phyloP scores from a whole-genome alignment of 2,888 invertebrate species.

The Drosophila kokeensis region DNA sequence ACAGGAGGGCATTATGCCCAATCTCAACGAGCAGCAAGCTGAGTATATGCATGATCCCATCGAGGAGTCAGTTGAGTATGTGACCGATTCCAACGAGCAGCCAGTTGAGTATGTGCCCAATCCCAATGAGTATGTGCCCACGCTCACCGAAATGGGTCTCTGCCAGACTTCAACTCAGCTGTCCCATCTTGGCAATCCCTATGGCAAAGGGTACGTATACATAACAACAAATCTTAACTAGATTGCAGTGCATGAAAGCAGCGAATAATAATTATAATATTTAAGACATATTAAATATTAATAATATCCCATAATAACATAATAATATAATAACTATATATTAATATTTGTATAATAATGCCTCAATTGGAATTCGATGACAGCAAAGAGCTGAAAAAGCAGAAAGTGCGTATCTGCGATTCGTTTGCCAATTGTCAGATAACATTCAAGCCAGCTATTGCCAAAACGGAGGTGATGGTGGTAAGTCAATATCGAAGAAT shows the following conservation, averaged over 20 bases:
- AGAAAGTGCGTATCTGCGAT: constrained; percentile 48
- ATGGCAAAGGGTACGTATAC: constrained; percentile 56
- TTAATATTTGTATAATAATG: background rate
- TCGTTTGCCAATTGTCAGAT: constrained; percentile 68
- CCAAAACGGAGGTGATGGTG: constrained; percentile 41
- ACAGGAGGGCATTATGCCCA: constrained; percentile 36
- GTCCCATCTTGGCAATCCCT: constrained; percentile 75
- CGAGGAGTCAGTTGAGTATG: constrained; percentile 31
- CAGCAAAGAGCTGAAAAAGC: constrained; percentile 13
- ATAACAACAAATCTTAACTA: background rate
- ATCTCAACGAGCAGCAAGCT: background rate
- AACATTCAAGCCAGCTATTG: constrained; percentile 48
- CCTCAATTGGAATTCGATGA: background rate
- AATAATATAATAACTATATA: too few relatives aligned
- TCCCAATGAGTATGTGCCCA: constrained; percentile 53
- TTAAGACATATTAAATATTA: too few relatives aligned
- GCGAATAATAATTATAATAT: background rate
- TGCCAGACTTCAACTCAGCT: constrained; percentile 78
- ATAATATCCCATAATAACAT: background rate
- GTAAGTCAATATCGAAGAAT: constrained; percentile 21
- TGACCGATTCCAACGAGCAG: constrained; percentile 18
- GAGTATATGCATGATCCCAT: constrained; percentile 45
- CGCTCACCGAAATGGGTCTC: constrained; percentile 82
- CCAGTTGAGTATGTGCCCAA: constrained; percentile 45
- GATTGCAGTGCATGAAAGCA: background rate